Percentiles rank a stretch among this genome's conserved stretches.
phyloP scores from a whole-genome alignment of 2,797 vertebrate species.

The Pipistrellus nathusii region DNA sequence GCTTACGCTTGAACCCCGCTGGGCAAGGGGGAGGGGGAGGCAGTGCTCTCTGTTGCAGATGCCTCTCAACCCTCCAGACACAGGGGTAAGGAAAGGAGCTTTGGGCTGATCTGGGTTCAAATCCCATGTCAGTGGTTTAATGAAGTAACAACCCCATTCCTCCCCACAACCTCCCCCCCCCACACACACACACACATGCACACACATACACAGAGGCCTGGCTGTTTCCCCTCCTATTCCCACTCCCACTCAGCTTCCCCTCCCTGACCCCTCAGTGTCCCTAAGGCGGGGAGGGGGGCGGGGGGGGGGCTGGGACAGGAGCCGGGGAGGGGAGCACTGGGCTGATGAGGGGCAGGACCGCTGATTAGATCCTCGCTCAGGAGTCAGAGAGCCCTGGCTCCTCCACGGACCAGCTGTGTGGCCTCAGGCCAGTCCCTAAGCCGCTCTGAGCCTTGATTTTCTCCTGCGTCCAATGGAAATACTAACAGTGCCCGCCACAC shows the following conservation, averaged over 20 bases:
- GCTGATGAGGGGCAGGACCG: background rate
- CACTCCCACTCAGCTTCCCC: background rate
- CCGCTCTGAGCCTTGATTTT: constrained; percentile 16
- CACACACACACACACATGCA: background rate
- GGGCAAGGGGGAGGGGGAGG: background rate
- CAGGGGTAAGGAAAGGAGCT: background rate
- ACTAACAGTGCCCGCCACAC: background rate
- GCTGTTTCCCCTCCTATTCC: background rate
- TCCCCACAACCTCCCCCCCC: background rate
- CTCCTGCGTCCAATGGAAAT: background rate
- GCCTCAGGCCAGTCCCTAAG: background rate
- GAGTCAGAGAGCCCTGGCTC: background rate
- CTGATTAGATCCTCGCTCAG: background rate
- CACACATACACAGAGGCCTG: background rate
- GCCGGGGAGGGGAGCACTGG: background rate
- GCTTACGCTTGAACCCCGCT: background rate
- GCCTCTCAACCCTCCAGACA: background rate
- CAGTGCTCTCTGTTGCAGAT: background rate
- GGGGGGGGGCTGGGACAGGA: background rate
- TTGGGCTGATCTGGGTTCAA: background rate
- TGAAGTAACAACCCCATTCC: no score
- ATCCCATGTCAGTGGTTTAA: background rate
- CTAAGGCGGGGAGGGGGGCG: background rate
- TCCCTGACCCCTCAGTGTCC: background rate
- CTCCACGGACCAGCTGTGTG: background rate